phyloP scores from a whole-genome alignment of 2,888 invertebrate species.

The Phymatocera aterrima region DNA sequence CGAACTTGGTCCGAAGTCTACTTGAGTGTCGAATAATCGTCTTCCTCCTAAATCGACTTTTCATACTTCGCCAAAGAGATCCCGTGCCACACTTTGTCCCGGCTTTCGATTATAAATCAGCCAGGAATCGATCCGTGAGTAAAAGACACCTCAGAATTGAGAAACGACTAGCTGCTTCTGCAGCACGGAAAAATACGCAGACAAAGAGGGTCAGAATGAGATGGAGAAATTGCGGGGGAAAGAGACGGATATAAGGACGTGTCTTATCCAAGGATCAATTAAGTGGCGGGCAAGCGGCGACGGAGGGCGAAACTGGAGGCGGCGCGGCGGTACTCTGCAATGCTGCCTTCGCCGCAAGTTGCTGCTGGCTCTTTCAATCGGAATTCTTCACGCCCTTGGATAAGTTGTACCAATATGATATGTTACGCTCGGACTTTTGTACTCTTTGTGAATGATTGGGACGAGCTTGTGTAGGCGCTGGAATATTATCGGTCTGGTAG shows the following conservation, averaged over 20 bases:
- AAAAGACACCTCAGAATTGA: constrained; percentile 23
- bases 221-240: neutral
- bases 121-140: constrained; percentile 18
- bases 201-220: constrained; percentile 4
- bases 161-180: neutral
- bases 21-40: neutral
- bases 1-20: neutral
- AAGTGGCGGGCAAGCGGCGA: constrained; percentile 42
- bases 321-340: neutral
- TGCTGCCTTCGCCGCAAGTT: neutral
- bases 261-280: constrained; percentile 43
- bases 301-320: constrained; percentile 21
- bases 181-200: neutral
- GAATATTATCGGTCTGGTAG: neutral
- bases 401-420: neutral
- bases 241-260: constrained; percentile 36
- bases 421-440: neutral
- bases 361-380: constrained; percentile 19
- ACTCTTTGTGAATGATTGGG: neutral
- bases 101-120: constrained; percentile 38
- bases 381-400: neutral
- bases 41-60: neutral
- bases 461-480: neutral
- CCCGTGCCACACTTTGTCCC: constrained; percentile 22
- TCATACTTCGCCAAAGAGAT: constrained; percentile 26